A percentile compares a stretch with the other conserved stretches of the same genome.
Evolutionary conservation across 2,888 invertebrate species (phyloP).

Genomic region (Gerris lacustris): DNA sequence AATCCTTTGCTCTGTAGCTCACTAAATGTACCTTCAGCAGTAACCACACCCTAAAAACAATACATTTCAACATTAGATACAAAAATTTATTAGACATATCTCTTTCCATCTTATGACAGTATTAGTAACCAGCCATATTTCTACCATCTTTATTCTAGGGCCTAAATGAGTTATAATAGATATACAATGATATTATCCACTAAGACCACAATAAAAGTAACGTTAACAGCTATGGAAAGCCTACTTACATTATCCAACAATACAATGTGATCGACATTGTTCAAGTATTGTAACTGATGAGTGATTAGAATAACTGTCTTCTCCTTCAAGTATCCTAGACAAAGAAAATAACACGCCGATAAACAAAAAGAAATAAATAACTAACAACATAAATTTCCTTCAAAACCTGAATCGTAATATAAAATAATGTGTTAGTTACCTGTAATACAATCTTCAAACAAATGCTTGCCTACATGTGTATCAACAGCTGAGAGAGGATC

Average conservation of each 20-base stretch:
- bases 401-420: too few relatives aligned
- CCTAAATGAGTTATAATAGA: too few relatives aligned
- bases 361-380: too few relatives aligned
- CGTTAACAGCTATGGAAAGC: background rate
- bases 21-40: constrained; percentile 49
- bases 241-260: constrained; percentile 39
- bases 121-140: too few relatives aligned
- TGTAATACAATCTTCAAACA: constrained; percentile 43
- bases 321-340: constrained; percentile 44
- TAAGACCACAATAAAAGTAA: too few relatives aligned
- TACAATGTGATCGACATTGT: constrained; percentile 48
- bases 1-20: constrained; percentile 59
- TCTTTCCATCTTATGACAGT: too few relatives aligned
- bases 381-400: too few relatives aligned
- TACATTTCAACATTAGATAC: constrained; percentile 10
- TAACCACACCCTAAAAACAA: constrained; percentile 38
- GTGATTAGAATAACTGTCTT: constrained; percentile 66
- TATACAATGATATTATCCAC: too few relatives aligned
- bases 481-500: constrained; percentile 48
- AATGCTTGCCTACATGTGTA: constrained; percentile 41
- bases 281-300: constrained; percentile 70
- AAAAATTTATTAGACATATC: background rate
- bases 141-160: too few relatives aligned
- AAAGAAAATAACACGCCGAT: constrained; percentile 35
- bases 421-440: constrained; percentile 21